phyloP scores from a whole-genome alignment of 2,113 vertebrate species.

The Sturnus vulgaris region DNA sequence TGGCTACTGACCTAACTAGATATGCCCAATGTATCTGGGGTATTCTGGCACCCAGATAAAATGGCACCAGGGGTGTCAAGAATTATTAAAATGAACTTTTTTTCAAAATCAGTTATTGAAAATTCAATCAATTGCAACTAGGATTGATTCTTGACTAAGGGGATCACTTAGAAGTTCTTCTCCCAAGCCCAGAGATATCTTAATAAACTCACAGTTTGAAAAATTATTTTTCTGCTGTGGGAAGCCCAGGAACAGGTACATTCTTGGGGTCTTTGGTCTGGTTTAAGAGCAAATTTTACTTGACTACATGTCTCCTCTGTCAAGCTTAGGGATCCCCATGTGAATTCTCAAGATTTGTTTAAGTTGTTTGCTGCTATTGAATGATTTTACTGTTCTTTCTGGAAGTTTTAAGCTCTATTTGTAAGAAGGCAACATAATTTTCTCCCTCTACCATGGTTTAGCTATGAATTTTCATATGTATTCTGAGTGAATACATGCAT shows the following conservation, averaged over 20 bases:
- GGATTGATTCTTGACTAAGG: neutral
- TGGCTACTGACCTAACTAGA: neutral
- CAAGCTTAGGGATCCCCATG: neutral
- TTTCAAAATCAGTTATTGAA: neutral
- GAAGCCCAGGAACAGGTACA: neutral
- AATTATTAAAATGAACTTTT: neutral
- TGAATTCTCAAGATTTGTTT: neutral
- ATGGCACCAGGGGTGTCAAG: neutral
- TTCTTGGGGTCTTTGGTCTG: neutral
- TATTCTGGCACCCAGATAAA: neutral
- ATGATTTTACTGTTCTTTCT: neutral
- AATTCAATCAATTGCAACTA: neutral
- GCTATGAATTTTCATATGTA: neutral
- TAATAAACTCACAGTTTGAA: neutral
- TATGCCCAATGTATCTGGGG: neutral
- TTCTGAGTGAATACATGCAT: accelerated
- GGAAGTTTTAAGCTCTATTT: neutral
- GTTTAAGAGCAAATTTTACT: neutral
- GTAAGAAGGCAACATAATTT: neutral
- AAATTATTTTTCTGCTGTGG: neutral
- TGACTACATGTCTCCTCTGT: neutral
- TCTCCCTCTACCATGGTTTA: neutral
- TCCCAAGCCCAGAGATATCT: neutral
- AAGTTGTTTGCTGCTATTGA: neutral
- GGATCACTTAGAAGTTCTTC: neutral